phyloP scores from a whole-genome alignment of 2,888 invertebrate genomes.

The Dryomyza anilis region DNA sequence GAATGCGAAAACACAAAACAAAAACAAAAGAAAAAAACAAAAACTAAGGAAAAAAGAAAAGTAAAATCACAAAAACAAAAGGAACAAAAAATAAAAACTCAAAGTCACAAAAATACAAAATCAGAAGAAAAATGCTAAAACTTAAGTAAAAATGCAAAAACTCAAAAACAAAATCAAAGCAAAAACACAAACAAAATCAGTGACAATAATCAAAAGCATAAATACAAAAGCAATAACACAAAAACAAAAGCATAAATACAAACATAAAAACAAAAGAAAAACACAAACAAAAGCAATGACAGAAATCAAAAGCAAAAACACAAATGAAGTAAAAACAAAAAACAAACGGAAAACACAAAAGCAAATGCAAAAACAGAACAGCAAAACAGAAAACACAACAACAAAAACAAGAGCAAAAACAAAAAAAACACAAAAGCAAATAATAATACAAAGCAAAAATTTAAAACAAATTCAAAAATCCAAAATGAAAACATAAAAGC shows the following conservation, averaged over 20 bases:
- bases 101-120: too few relatives aligned
- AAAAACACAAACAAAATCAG: too few relatives aligned
- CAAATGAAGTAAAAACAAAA: neutral
- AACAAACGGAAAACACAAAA: neutral
- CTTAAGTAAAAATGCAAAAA: neutral
- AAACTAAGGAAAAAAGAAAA: neutral
- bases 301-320: neutral
- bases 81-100: too few relatives aligned
- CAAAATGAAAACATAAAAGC: slow-evolving; percentile 5
- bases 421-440: slow-evolving; percentile 10
- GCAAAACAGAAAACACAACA: neutral
- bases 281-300: neutral
- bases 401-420: slow-evolving; percentile 26
- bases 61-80: neutral
- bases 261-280: too few relatives aligned
- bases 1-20: neutral
- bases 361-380: neutral
- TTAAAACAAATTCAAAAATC: slow-evolving; percentile 2
- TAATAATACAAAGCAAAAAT: neutral
- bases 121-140: too few relatives aligned
- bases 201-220: too few relatives aligned
- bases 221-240: too few relatives aligned
- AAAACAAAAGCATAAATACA: too few relatives aligned
- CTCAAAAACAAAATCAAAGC: neutral
- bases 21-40: neutral